Percentiles rank a stretch among this genome's conserved stretches.
Conservation (phyloP, 64 coral and sea anemone genomes). For the Acropora tenuis region DNA sequence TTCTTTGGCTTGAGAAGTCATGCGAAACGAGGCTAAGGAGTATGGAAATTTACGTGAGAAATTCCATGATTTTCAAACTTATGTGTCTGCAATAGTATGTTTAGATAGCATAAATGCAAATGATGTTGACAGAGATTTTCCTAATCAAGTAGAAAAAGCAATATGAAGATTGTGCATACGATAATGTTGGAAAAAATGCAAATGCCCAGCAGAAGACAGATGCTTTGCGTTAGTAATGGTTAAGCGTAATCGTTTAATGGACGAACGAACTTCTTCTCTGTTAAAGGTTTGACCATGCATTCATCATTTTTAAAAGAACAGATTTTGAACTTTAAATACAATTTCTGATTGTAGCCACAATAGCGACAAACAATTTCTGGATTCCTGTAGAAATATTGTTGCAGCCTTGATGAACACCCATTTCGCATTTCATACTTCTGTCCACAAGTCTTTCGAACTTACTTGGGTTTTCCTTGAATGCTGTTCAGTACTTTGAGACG, state of each 20-base stretch:
- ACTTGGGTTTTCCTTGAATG: neutral
- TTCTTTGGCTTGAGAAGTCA: neutral
- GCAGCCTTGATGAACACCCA: neutral
- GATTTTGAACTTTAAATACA: neutral
- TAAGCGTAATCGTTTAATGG: neutral
- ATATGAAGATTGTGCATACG: neutral
- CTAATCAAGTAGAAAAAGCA: neutral
- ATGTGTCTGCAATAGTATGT: neutral
- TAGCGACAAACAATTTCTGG: neutral
- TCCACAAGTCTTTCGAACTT: neutral
- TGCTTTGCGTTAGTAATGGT: neutral
- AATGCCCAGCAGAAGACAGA: neutral
- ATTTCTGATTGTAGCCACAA: neutral
- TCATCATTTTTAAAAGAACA: too few relatives aligned
- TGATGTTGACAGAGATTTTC: neutral
- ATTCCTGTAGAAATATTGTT: neutral
- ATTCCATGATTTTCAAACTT: slow-evolving; percentile 28
- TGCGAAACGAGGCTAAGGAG: neutral
- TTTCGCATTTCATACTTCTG: neutral
- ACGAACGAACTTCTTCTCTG: neutral
- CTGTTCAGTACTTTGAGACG: neutral
- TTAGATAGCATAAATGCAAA: neutral
- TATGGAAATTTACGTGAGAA: slow-evolving; percentile 58
- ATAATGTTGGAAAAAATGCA: neutral
- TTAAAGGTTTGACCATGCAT: neutral